Conservation (phyloP, 2,113 vertebrate species). For the Saimiri boliviensis region DNA sequence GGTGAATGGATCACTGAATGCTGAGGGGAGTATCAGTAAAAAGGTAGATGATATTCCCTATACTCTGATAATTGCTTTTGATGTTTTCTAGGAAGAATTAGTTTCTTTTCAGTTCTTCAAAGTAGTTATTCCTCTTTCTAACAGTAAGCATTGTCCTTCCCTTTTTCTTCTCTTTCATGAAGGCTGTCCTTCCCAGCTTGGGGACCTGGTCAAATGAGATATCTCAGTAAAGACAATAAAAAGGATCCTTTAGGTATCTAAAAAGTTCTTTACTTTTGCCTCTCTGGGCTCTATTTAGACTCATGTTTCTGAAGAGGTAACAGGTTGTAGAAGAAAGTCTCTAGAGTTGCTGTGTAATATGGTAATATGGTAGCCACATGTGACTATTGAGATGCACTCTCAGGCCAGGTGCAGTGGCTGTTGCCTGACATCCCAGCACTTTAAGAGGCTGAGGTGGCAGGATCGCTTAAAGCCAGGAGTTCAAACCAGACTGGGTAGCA, state of each 20-base stretch:
- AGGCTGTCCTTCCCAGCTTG: background rate
- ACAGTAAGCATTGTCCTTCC: background rate
- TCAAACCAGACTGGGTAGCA: background rate
- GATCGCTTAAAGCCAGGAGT: background rate
- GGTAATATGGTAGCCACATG: too few species aligned
- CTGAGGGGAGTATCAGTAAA: background rate
- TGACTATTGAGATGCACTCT: background rate
- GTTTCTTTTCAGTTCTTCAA: background rate
- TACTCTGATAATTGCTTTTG: background rate
- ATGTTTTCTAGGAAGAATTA: background rate
- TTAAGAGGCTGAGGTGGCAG: background rate
- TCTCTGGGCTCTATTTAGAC: background rate
- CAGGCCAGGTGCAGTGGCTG: background rate
- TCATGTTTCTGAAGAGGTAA: background rate
- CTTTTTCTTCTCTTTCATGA: background rate
- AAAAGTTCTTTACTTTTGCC: background rate
- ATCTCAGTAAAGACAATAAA: background rate
- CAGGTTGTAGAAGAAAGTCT: background rate
- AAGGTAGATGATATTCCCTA: background rate
- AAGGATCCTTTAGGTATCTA: background rate
- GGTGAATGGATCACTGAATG: background rate
- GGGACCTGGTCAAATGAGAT: background rate
- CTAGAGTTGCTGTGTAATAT: background rate
- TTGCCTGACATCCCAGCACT: background rate
- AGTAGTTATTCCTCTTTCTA: background rate